Evolutionary conservation across 1,140 invertebrate species (phyloP).

Genomic region (Portunus trituberculatus): DNA sequence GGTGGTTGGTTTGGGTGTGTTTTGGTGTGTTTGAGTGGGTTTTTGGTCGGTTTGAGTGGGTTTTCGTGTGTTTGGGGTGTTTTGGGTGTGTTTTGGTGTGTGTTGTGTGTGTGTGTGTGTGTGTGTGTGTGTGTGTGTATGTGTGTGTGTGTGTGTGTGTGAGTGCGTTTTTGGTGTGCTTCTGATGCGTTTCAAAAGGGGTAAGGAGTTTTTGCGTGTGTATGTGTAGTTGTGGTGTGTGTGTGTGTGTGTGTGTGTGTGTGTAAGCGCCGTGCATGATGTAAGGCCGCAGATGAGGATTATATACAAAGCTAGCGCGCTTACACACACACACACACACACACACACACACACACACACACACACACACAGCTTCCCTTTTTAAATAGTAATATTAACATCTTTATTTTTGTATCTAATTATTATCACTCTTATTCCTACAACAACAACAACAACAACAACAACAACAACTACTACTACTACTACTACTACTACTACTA

Average conservation of each 20-base stretch:
- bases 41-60: too few relatives aligned
- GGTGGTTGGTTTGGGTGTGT: too few relatives aligned
- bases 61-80: too few relatives aligned
- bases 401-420: background rate
- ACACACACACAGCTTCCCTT: conserved; percentile 31
- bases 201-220: too few relatives aligned
- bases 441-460: background rate
- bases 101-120: background rate
- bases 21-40: background rate
- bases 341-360: conserved; percentile 44
- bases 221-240: too few relatives aligned
- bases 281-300: too few relatives aligned
- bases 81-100: background rate
- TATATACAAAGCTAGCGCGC: background rate
- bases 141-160: too few relatives aligned
- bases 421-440: too few relatives aligned
- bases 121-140: too few relatives aligned
- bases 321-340: conserved; percentile 31
- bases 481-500: background rate
- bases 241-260: conserved; percentile 31
- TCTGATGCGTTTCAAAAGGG: too few relatives aligned
- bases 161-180: background rate
- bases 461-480: background rate
- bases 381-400: conserved; percentile 23
- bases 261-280: background rate